Evolutionary conservation across 2,113 vertebrate genomes (phyloP), one percentile per base, ranked within the genome.

Genomic region (Petromus typicus): DNA sequence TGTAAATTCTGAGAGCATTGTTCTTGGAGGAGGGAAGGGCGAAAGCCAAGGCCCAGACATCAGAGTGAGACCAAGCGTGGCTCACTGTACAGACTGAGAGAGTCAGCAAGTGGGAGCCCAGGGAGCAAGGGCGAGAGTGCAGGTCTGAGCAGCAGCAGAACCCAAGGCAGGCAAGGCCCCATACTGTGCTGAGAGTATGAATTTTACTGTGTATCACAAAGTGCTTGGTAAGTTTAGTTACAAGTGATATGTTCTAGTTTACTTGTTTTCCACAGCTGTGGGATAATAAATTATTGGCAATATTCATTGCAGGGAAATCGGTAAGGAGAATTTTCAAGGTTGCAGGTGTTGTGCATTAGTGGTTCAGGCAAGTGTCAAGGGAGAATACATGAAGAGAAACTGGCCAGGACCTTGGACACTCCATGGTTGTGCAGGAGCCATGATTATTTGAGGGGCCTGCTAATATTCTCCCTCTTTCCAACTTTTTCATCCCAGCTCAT

Each of bases 101-200:
- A 82, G 11, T 12, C 71, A 63, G 30, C 5, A 14, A 73, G 17
- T n/a, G 34, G 7, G 6, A 64, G 20, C 25, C 27, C n/a, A 22
- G 45, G 10, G 30, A 89, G 27, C 16, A 69, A 66, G n/a, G 40
- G 5, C 57, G 1, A 71, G 37, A 14, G 1, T 54, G 7, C 63
- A 40, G 32, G 18, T 45, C 90, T 89, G n/a, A 75, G 63, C 89
- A 89, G 48, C 48, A 64, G 71, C 2, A 25, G 30, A 20, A 17
- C 9, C 27, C 57, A 54, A 83, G 54, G 1, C 0, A 0, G 7
- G 9, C 5, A 16, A 23, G 16, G 23, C 14, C 22, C 17, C 4
- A 16, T 23, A 57, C 5, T 30, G 30, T 0, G 0, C 43, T 54
- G 61, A 54, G 11, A 79, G 2, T 80, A 7, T 63, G 7, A 4